A percentile compares a stretch with the other conserved stretches of the same genome.
phyloP scores from a whole-genome alignment of 2,888 invertebrate genomes.

The Conus canariensis region DNA sequence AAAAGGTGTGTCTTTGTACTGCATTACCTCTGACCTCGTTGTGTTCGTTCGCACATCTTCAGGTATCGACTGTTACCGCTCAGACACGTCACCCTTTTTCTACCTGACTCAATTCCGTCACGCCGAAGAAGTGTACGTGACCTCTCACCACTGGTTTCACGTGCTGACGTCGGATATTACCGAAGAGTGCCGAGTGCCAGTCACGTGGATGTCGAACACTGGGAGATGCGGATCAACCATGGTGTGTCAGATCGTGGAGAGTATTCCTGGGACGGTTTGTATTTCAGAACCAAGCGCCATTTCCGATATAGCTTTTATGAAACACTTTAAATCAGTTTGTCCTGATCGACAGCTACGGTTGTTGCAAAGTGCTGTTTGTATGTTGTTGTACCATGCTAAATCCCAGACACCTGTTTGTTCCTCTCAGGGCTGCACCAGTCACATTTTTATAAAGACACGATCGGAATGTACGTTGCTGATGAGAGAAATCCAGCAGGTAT shows the following conservation, averaged over 20 bases:
- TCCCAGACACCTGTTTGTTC: neutral
- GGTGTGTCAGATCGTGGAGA: slow-evolving; percentile 57
- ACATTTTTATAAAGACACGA: slow-evolving; percentile 54
- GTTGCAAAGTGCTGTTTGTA: slow-evolving; percentile 13
- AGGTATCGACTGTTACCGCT: slow-evolving; percentile 54
- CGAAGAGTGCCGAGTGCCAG: slow-evolving; percentile 53
- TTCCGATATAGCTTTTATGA: slow-evolving; percentile 13
- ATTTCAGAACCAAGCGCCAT: slow-evolving; percentile 58
- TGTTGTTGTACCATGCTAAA: neutral
- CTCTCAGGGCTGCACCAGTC: neutral
- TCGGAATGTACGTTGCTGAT: slow-evolving; percentile 49
- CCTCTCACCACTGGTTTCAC: slow-evolving; percentile 53
- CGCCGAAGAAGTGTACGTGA: slow-evolving; percentile 50
- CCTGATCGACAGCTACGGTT: neutral
- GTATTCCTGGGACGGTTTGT: slow-evolving; percentile 53
- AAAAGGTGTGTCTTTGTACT: neutral
- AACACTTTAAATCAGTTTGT: slow-evolving; percentile 28
- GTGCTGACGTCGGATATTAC: slow-evolving; percentile 49
- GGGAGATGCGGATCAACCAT: slow-evolving; percentile 64
- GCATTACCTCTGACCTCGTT: neutral
- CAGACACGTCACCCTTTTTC: slow-evolving; percentile 53
- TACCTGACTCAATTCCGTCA: slow-evolving; percentile 58
- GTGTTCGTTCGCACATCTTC: slow-evolving; percentile 37
- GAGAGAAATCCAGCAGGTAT: slow-evolving; percentile 39
- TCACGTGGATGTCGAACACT: slow-evolving; percentile 58